Conservation (phyloP, 2,888 invertebrate species). For the Drosophila robusta region DNA sequence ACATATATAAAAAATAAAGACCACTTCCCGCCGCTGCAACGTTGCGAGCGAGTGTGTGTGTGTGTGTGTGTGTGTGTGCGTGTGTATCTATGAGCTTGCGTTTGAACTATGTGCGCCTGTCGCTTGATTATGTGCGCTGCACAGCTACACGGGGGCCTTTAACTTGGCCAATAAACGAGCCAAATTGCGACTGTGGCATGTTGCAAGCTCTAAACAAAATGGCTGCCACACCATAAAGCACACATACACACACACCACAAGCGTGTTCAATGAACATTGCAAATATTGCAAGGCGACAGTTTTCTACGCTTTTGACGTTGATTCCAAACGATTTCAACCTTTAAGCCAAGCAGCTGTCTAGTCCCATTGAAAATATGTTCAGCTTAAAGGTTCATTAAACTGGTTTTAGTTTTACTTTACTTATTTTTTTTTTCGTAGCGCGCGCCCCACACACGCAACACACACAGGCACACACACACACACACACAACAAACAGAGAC, state of each 20-base stretch:
- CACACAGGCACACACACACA: conserved; percentile 24
- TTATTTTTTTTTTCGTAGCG: conserved; percentile 31
- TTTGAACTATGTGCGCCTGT: conserved; percentile 36
- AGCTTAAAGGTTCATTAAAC: conserved; percentile 83
- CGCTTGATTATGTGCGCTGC: conserved; percentile 45
- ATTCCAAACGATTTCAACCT: conserved; percentile 38
- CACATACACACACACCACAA: conserved; percentile 8
- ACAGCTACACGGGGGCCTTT: conserved; percentile 43
- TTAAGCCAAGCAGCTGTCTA: conserved; percentile 50
- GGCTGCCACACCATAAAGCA: conserved; percentile 50
- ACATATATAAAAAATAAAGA: conserved; percentile 24
- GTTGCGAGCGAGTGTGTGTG: neutral
- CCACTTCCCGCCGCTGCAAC: conserved; percentile 29
- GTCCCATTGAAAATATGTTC: conserved; percentile 64
- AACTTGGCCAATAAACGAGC: conserved; percentile 63
- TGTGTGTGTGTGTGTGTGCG: conserved; percentile 9
- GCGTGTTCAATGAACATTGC: conserved; percentile 41
- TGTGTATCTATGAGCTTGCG: conserved; percentile 20
- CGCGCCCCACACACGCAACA: conserved; percentile 59
- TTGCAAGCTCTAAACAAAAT: conserved; percentile 66
- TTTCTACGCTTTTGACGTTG: conserved; percentile 46
- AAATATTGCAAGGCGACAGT: conserved; percentile 60
- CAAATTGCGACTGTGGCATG: conserved; percentile 51
- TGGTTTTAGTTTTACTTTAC: conserved; percentile 71
- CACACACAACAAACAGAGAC: conserved; percentile 24